Conservation (phyloP, 2,113 vertebrate genomes). For the Bolborhynchus lineola region DNA sequence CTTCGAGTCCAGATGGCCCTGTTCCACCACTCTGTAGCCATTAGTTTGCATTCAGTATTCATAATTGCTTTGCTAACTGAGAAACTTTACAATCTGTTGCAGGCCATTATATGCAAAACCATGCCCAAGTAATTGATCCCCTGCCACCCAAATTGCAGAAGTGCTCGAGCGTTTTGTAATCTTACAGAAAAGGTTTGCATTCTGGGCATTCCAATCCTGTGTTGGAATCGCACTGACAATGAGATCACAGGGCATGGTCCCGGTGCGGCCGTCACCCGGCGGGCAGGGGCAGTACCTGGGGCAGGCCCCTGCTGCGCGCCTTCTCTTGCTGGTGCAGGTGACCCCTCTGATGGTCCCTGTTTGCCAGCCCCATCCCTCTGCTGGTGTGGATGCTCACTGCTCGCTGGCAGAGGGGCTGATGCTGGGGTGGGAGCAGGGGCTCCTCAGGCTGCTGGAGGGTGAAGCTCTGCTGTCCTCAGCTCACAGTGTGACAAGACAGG, state of each 20-base stretch:
- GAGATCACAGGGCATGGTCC: neutral
- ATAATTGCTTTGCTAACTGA: slow-evolving; percentile 52
- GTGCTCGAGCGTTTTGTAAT: neutral
- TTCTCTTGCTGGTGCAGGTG: neutral
- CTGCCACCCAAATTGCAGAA: slow-evolving; percentile 31
- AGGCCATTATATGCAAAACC: slow-evolving; percentile 57
- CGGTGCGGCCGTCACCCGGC: rapidly evolving
- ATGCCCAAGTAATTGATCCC: slow-evolving; percentile 65
- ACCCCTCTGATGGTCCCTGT: neutral
- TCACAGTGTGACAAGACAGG: rapidly evolving
- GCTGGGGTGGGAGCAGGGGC: neutral
- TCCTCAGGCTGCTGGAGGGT: neutral
- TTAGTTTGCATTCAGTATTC: slow-evolving; percentile 46
- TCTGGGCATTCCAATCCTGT: slow-evolving; percentile 8
- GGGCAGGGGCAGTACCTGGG: neutral
- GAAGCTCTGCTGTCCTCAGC: neutral
- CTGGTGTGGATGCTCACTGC: rapidly evolving
- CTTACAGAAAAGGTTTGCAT: slow-evolving; percentile 19
- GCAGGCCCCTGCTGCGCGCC: neutral
- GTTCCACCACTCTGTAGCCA: slow-evolving; percentile 24
- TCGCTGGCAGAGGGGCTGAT: rapidly evolving
- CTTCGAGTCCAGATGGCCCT: slow-evolving; percentile 19
- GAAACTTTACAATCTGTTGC: slow-evolving; percentile 69
- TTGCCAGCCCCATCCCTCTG: neutral
- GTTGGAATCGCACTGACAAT: slow-evolving; percentile 25